Percentiles rank a stretch among this genome's conserved stretches.
phyloP scores from a whole-genome alignment of 1,140 invertebrate genomes.

The Bombus waltoni region DNA sequence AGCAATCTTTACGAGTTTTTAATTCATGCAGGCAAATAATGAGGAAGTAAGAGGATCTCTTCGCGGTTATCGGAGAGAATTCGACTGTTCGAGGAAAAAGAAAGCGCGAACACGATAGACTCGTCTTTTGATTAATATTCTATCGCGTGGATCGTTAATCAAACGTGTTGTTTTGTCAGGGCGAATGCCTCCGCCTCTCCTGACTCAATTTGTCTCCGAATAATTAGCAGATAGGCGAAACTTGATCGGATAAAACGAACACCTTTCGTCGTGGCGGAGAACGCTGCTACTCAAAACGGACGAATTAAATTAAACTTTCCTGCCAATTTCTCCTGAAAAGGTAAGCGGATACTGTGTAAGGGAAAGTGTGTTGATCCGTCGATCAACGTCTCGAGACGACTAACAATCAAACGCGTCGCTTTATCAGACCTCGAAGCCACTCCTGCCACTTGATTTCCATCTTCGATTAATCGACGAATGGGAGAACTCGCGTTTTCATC shows the following conservation, averaged over 20 bases:
- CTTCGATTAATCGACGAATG: background rate
- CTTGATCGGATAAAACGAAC: background rate
- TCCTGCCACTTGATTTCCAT: background rate
- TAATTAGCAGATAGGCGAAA: background rate
- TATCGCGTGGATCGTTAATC: background rate
- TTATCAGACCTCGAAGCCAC: background rate
- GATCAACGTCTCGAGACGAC: background rate
- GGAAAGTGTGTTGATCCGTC: background rate
- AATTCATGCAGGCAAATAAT: too few relatives aligned
- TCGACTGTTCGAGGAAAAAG: background rate
- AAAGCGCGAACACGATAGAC: background rate
- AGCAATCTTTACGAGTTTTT: too few relatives aligned
- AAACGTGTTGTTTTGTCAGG: background rate
- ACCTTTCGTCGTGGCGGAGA: background rate
- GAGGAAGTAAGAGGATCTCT: too few relatives aligned
- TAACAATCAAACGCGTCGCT: background rate
- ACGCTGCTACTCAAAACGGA: background rate
- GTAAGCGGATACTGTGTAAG: background rate
- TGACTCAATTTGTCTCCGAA: conserved; percentile 11
- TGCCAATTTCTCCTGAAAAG: background rate
- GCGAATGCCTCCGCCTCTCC: background rate
- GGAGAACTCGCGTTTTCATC: background rate
- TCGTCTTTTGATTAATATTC: conserved; percentile 3
- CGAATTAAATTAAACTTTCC: background rate
- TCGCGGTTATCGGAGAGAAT: background rate